A percentile compares a stretch with the other conserved stretches of the same genome.
Conservation (phyloP, 1,140 invertebrate species). For the Arctopsyche grandis region DNA sequence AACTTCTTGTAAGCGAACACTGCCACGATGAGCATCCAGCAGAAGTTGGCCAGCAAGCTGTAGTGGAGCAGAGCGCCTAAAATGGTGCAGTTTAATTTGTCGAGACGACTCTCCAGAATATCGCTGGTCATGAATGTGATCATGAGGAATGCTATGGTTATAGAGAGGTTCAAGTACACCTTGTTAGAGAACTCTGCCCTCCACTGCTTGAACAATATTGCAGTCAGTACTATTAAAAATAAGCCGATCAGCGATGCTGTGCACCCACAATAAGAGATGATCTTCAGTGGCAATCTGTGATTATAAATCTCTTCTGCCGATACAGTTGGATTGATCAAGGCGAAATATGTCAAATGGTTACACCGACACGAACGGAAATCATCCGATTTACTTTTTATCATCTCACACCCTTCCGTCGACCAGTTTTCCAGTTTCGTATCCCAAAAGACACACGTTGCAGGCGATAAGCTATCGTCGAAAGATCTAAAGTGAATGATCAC, state of each 20-base stretch:
- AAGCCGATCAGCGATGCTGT: constrained; percentile 62
- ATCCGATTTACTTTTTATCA: constrained; percentile 36
- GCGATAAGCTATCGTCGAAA: constrained; percentile 45
- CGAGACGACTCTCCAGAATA: constrained; percentile 53
- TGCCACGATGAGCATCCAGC: constrained; percentile 66
- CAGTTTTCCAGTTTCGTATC: constrained; percentile 59
- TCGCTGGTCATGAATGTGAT: constrained; percentile 53
- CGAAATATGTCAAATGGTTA: constrained; percentile 64
- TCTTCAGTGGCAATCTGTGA: constrained; percentile 58
- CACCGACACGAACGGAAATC: constrained; percentile 62
- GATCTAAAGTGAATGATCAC: constrained; percentile 60
- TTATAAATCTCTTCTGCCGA: constrained; percentile 56
- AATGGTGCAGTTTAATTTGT: constrained; percentile 60
- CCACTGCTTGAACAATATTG: constrained; percentile 62
- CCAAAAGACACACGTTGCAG: constrained; percentile 59
- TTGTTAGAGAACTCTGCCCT: constrained; percentile 64
- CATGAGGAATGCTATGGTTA: constrained; percentile 57
- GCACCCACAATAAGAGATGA: constrained; percentile 62
- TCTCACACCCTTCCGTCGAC: constrained; percentile 60
- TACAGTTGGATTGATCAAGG: constrained; percentile 59
- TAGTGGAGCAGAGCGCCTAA: constrained; percentile 62
- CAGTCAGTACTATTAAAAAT: constrained; percentile 60
- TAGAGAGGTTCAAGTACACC: constrained; percentile 64
- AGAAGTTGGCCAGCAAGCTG: constrained; percentile 61
- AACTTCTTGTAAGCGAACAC: constrained; percentile 61